These are phyloP conservation scores for Chrysaora quinquecirrha DNA, from an alignment of 30 jellyfish, hydroid and myxozoan species.

Conservation along the genomic window DNA sequence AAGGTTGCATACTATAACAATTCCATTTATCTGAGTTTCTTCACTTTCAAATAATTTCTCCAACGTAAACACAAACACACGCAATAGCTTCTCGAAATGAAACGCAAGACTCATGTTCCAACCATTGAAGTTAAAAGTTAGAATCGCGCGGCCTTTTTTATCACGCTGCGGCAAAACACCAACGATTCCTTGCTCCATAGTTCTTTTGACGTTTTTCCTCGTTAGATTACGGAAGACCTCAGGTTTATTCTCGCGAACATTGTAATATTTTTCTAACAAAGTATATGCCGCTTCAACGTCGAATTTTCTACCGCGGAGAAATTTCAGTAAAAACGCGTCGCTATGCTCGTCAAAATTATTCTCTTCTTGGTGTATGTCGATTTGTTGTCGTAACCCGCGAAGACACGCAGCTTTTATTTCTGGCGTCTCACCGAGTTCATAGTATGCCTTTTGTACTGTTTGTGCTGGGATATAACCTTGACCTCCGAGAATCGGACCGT, in stretches of 20 bases:
- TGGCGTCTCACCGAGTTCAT: constrained; percentile 95
- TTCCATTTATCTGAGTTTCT: constrained; percentile 98
- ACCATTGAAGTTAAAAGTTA: constrained; percentile 74
- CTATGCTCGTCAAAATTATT: constrained; percentile 98
- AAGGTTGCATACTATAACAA: constrained; percentile 85
- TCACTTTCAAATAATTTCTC: constrained; percentile 92
- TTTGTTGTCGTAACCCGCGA: constrained; percentile 88
- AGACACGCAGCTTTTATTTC: constrained; percentile 85
- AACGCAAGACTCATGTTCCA: constrained; percentile 97
- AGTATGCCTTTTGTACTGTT: constrained; percentile 89
- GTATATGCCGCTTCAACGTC: constrained; percentile 95
- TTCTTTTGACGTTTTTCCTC: constrained; percentile 86
- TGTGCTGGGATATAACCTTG: constrained; percentile 98
- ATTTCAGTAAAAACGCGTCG: constrained; percentile 90
- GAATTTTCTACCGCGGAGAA: constrained; percentile 92
- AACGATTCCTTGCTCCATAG: constrained; percentile 97
- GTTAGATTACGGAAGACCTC: constrained; percentile 96
- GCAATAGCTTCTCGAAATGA: constrained; percentile 93
- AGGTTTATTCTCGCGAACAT: constrained; percentile 92
- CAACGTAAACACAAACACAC: constrained; percentile 97
- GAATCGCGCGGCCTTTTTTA: constrained; percentile 89
- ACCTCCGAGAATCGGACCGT: constrained; percentile 97
- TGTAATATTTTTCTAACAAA: constrained; percentile 78
- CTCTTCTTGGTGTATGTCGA: constrained; percentile 95
- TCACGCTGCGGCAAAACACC: constrained; percentile 99